Evolutionary conservation across 2,888 invertebrate genomes (phyloP).

Genomic region (Carpatolechia fugitivella): DNA sequence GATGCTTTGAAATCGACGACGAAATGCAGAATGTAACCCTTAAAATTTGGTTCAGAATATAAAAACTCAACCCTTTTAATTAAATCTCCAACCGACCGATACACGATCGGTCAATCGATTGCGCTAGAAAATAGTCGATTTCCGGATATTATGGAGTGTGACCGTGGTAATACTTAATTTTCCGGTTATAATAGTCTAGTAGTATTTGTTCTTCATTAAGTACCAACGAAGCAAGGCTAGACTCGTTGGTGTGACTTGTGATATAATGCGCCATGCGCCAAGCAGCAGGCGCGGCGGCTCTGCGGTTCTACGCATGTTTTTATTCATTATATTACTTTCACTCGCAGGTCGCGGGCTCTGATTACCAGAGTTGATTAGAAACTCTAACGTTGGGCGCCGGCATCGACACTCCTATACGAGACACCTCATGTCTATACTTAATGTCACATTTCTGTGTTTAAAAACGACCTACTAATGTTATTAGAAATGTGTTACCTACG

Average conservation of each 20-base stretch:
- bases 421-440: too few relatives aligned
- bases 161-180: too few relatives aligned
- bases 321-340: conserved; percentile 35
- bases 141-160: conserved; percentile 4
- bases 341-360: conserved; percentile 21
- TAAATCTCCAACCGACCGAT: too few relatives aligned
- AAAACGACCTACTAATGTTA: too few relatives aligned
- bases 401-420: background rate
- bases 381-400: conserved; percentile 35
- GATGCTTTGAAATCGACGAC: too few relatives aligned
- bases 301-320: conserved; percentile 34
- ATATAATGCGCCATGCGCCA: conserved; percentile 28
- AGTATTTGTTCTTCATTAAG: background rate
- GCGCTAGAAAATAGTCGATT: too few relatives aligned
- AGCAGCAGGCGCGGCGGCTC: background rate
- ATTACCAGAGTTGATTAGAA: conserved; percentile 43
- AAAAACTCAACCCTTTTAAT: too few relatives aligned
- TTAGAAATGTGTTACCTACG: too few relatives aligned
- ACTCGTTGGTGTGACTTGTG: conserved; percentile 33
- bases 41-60: too few relatives aligned
- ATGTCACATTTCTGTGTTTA: conserved; percentile 18
- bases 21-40: too few relatives aligned
- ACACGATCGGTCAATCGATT: too few relatives aligned
- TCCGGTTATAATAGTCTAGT: conserved; percentile 13
- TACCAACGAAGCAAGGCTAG: too few relatives aligned